Evolutionary conservation across 2,888 invertebrate genomes (phyloP).

Genomic region (Callimorpha dominula): DNA sequence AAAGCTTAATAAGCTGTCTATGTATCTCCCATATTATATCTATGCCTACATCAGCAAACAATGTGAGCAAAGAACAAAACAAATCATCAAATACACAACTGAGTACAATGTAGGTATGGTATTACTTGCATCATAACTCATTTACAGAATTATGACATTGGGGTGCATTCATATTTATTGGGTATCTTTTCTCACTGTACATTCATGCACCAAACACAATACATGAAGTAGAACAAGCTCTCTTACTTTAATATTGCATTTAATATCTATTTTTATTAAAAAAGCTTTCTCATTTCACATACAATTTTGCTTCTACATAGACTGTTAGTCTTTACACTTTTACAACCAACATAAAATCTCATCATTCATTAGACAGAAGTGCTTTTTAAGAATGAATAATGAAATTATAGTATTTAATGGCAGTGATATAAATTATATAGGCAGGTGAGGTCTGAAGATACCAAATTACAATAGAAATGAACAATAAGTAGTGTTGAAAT

Average conservation of each 20-base stretch:
- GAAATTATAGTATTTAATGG: constrained; percentile 18
- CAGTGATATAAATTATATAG: constrained; percentile 21
- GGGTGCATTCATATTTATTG: neutral
- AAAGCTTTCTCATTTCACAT: constrained; percentile 27
- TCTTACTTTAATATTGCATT: constrained; percentile 28
- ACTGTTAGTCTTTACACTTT: constrained; percentile 15
- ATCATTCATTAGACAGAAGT: neutral
- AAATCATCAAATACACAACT: neutral
- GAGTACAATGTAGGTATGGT: neutral
- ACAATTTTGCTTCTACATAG: constrained; percentile 22
- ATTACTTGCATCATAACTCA: neutral
- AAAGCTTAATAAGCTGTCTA: neutral
- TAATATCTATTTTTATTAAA: constrained; percentile 26
- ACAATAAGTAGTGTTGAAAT: neutral
- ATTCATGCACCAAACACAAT: constrained; percentile 4
- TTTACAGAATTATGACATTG: constrained; percentile 17
- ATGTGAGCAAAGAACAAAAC: neutral
- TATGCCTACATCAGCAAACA: neutral
- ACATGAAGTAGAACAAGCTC: constrained; percentile 9
- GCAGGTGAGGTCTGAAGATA: constrained; percentile 21
- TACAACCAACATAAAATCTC: constrained; percentile 6
- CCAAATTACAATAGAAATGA: constrained; percentile 8
- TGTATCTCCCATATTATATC: neutral
- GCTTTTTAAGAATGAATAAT: constrained; percentile 8
- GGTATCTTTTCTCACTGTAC: neutral